Evolutionary conservation across 2,797 vertebrate genomes (phyloP).

Genomic region (Molothrus aeneus): DNA sequence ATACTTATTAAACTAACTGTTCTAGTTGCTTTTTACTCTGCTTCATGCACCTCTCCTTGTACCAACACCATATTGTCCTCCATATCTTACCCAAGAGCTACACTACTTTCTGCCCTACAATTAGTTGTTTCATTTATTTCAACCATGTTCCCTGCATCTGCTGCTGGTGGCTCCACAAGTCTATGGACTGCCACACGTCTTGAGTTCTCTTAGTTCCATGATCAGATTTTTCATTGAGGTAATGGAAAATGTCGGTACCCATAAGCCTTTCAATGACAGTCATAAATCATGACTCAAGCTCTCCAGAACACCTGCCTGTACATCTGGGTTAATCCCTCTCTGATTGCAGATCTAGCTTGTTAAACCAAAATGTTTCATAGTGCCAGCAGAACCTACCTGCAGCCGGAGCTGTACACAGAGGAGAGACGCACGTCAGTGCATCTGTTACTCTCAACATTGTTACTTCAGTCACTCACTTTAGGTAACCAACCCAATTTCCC

Average conservation of each 20-base stretch:
- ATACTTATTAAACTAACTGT: not conserved
- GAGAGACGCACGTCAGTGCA: not conserved
- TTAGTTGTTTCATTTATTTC: not conserved
- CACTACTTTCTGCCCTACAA: not conserved
- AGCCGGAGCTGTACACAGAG: not conserved
- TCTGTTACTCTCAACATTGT: not conserved
- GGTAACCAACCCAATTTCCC: not conserved
- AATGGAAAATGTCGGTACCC: slow-evolving; percentile 1
- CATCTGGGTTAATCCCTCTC: not conserved
- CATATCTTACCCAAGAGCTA: not conserved
- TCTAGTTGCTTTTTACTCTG: not conserved
- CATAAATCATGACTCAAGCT: not conserved
- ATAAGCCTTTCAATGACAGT: not conserved
- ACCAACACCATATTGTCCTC: not conserved
- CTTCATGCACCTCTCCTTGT: not conserved
- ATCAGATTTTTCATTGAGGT: not conserved
- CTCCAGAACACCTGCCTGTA: not conserved
- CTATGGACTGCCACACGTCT: not conserved
- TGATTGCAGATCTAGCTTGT: not conserved
- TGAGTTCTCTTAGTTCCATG: not conserved
- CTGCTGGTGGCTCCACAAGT: not conserved
- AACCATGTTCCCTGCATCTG: not conserved
- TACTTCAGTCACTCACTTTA: not conserved
- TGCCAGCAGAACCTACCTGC: not conserved
- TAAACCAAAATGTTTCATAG: not conserved